Base-by-base conservation (phyloP, 1,140 invertebrate genomes). In the Bombus superbus region DNA sequence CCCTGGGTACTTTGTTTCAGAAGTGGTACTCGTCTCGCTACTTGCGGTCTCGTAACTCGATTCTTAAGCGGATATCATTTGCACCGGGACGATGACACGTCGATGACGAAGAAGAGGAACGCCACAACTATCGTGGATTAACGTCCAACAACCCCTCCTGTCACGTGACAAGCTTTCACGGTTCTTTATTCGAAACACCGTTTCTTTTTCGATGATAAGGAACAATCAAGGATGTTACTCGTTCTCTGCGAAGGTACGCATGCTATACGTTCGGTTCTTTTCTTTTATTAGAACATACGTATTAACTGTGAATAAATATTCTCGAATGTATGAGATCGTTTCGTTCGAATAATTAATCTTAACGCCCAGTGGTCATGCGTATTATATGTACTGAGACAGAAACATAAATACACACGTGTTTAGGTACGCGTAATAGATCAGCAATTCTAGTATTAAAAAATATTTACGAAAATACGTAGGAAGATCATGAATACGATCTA, bases 41-140 rank as follows among this genome's bases (percentile, higher is more conserved):
- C 80, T 76, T 77, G 84, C 73, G 88, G 83, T 86, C 84, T 85
- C 89, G 86, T 75, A 87, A 82, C 83, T 88, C 77, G 83, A 87
- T 88, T 88, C 88, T 87, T 87, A 85, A 85, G 78, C 83, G 75
- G 86, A 83, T 89, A 83, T 86, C 81, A 47, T 82, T 90, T 88
- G 81, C 81, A 81, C 69, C 69, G 72, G 68, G 59, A 87, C 72
- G 44, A 53, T 53, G 47, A 81, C 71, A 77, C 71, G 62, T 85
- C 47, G 53, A 77, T 87, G 72, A 71, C 59, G 72, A 87, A 85
- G 68, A 89, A 44, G 47, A 57, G 69, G 64, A 89, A 71, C 47
- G 35, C 40, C 42, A 35, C 71, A 10, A 75, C 32, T 77, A 71
- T 69, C 83, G 38, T 75, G 59, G 77, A 85, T 85, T 85, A 74